These are phyloP conservation scores for Petrocephalus zakoni DNA, from an alignment of 2,113 vertebrate genomes.

Conservation along the genomic window DNA sequence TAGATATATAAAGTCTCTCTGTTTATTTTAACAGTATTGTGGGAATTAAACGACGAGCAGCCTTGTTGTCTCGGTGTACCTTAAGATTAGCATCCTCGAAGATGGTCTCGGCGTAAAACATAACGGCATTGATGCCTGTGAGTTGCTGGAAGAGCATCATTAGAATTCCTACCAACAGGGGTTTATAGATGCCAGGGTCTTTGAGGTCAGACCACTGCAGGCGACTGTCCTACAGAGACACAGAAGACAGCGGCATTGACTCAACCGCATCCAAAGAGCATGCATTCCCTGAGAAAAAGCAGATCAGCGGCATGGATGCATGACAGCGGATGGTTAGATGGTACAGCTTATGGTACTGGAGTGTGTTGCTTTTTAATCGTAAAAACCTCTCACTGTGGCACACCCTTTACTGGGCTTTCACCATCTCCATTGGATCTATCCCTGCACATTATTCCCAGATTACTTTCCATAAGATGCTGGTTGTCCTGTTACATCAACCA, in stretches of 20 bases:
- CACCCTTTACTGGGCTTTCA: neutral
- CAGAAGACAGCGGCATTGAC: neutral
- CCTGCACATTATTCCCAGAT: neutral
- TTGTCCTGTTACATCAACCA: neutral
- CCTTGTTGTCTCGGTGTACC: conserved; percentile 48
- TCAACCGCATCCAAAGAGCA: neutral
- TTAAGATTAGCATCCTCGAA: conserved; percentile 81
- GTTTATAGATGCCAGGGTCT: conserved; percentile 75
- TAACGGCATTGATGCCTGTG: conserved; percentile 86
- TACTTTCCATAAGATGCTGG: neutral
- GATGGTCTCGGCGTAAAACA: conserved; percentile 88
- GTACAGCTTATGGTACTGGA: neutral
- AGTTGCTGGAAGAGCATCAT: conserved; percentile 90
- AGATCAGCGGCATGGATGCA: neutral
- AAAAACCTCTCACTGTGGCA: neutral
- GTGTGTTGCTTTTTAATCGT: neutral
- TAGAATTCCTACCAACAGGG: conserved; percentile 70
- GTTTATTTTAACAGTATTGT: neutral
- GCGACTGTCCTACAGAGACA: conserved; percentile 46
- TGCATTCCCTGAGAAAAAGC: neutral
- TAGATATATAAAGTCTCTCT: too few relatives aligned
- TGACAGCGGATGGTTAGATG: neutral
- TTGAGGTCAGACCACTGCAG: conserved; percentile 65
- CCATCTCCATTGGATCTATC: neutral
- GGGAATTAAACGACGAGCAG: neutral